Conservation (phyloP, 2,797 vertebrate genomes). For the Telmatherina bonti region DNA sequence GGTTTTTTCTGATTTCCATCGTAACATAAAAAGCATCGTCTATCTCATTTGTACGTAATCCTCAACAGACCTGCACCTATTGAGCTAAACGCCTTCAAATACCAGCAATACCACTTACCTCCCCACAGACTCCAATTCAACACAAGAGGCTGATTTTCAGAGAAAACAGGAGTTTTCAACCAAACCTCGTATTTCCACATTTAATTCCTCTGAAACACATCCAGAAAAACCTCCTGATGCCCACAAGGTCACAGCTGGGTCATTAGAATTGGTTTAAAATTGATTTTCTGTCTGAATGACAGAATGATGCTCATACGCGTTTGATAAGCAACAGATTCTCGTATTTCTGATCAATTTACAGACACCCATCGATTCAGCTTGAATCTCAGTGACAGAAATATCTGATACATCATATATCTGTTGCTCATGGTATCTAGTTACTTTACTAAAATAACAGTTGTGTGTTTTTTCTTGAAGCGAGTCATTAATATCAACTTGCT, state of each 20-base stretch:
- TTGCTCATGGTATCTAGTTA: no score
- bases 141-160: background rate
- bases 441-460: no score
- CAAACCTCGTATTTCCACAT: no score
- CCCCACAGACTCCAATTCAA: background rate
- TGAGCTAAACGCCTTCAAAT: background rate
- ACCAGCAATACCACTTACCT: background rate
- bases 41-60: background rate
- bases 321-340: background rate
- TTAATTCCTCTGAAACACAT: background rate
- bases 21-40: background rate
- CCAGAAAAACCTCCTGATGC: no score
- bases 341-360: background rate
- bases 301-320: background rate
- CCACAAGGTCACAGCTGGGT: background rate
- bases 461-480: no score
- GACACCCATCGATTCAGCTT: background rate
- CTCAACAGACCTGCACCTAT: background rate
- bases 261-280: background rate
- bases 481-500: no score
- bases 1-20: background rate
- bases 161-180: background rate
- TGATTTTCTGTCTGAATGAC: background rate
- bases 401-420: no score
- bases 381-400: background rate